phyloP scores from a whole-genome alignment of 2,113 vertebrate genomes.

The Cavia aperea region DNA sequence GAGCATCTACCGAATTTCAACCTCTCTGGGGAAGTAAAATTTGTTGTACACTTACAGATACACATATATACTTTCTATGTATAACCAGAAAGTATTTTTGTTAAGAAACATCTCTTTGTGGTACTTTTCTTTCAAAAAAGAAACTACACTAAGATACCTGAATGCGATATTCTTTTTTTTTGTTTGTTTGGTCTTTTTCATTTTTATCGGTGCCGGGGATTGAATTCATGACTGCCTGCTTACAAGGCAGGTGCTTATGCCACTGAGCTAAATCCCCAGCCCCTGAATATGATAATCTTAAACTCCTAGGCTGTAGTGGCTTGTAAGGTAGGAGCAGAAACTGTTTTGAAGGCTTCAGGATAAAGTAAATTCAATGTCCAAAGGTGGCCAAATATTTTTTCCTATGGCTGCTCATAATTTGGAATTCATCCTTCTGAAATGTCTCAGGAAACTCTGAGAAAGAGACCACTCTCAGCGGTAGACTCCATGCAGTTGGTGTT shows the following conservation, averaged over 20 bases:
- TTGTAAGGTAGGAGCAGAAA: conserved; percentile 33
- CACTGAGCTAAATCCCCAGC: too few relatives aligned
- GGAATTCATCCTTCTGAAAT: background rate
- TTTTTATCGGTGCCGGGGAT: too few relatives aligned
- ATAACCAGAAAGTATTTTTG: background rate
- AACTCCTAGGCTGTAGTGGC: background rate
- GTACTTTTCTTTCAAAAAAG: conserved; percentile 25
- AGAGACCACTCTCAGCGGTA: background rate
- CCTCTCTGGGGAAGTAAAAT: background rate
- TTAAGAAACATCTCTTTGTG: conserved; percentile 10
- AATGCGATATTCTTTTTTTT: background rate
- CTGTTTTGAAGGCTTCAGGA: background rate
- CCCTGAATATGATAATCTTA: background rate
- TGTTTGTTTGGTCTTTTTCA: too few relatives aligned
- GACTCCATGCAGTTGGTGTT: background rate
- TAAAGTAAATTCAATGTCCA: background rate
- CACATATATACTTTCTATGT: background rate
- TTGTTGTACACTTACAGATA: background rate
- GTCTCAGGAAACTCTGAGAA: background rate
- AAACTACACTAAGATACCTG: background rate
- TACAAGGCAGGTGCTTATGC: too few relatives aligned
- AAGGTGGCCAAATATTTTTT: background rate
- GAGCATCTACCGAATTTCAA: background rate
- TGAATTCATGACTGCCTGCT: too few relatives aligned
- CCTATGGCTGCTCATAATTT: background rate